These are phyloP conservation scores for Ormyrus labotus DNA, from an alignment of 2,888 invertebrate species.

Conservation along the genomic window DNA sequence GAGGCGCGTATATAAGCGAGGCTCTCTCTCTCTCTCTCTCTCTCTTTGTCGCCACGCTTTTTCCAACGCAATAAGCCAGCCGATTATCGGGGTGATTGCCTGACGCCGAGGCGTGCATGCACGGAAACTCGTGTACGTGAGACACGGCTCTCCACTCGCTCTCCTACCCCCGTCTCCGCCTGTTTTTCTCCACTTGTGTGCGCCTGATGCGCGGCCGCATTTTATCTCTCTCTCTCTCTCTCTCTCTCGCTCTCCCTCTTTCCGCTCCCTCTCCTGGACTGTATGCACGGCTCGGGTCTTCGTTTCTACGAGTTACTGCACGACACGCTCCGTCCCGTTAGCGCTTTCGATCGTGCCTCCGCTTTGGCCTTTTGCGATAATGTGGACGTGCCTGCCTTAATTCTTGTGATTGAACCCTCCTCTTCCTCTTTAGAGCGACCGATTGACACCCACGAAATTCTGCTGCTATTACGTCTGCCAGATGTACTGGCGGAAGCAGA, in stretches of 20 bases:
- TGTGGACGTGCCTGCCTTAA: not conserved
- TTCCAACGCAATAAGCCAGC: not conserved
- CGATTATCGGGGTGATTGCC: not conserved
- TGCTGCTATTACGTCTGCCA: no score
- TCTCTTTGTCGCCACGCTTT: not conserved
- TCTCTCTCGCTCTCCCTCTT: not conserved
- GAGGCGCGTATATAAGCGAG: no score
- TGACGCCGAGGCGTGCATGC: not conserved
- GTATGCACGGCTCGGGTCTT: not conserved
- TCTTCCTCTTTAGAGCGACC: not conserved
- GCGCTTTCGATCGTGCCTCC: conserved; percentile 39
- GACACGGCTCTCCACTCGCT: not conserved
- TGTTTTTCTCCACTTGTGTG: not conserved
- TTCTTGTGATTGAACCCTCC: not conserved
- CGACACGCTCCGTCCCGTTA: conserved; percentile 33
- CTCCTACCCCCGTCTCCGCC: not conserved
- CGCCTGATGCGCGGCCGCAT: not conserved
- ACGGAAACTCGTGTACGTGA: not conserved
- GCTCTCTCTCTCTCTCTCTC: conserved; percentile 19
- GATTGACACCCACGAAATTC: no score
- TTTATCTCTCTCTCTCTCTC: conserved; percentile 1
- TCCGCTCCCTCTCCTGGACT: not conserved
- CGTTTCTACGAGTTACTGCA: conserved; percentile 15
- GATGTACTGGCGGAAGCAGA: no score
- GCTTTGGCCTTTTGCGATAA: conserved; percentile 21